Conservation (phyloP, 2,888 invertebrate genomes). For the Andrena dorsata region DNA sequence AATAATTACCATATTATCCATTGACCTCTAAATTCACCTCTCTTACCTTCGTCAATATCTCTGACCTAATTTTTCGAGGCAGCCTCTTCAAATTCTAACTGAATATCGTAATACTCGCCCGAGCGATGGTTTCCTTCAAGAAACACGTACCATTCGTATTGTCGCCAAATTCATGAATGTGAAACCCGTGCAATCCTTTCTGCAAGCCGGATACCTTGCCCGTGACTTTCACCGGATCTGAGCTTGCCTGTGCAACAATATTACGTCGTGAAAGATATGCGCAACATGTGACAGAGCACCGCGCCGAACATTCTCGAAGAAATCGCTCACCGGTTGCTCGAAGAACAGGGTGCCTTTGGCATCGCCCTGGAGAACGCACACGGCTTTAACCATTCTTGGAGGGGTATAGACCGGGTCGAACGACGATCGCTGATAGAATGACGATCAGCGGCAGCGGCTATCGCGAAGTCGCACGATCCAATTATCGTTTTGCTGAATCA, state of each 20-base stretch:
- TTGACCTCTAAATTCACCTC: constrained; percentile 22
- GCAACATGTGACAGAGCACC: constrained; percentile 22
- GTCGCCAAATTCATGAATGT: constrained; percentile 98
- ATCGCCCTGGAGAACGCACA: constrained; percentile 94
- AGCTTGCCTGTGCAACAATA: constrained; percentile 85
- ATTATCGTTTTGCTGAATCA: constrained; percentile 63
- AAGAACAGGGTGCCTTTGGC: constrained; percentile 90
- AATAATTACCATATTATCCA: constrained; percentile 6
- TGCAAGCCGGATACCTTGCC: constrained; percentile 93
- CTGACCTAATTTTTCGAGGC: not conserved
- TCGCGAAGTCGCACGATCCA: constrained; percentile 13
- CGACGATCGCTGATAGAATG: constrained; percentile 19
- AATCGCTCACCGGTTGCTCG: constrained; percentile 82
- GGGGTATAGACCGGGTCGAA: constrained; percentile 13
- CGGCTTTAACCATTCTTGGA: constrained; percentile 88
- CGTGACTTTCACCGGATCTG: constrained; percentile 90
- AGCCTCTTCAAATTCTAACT: no score
- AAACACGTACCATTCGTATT: constrained; percentile 91
- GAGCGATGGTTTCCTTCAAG: not conserved
- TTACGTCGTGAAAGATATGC: constrained; percentile 68
- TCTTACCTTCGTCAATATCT: not conserved
- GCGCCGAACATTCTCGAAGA: not conserved
- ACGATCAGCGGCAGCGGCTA: not conserved
- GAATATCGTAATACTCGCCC: not conserved
- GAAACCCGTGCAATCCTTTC: constrained; percentile 94